Base-by-base conservation (phyloP, 2,113 vertebrate genomes). In the Phalacrocorax brasilianus region DNA sequence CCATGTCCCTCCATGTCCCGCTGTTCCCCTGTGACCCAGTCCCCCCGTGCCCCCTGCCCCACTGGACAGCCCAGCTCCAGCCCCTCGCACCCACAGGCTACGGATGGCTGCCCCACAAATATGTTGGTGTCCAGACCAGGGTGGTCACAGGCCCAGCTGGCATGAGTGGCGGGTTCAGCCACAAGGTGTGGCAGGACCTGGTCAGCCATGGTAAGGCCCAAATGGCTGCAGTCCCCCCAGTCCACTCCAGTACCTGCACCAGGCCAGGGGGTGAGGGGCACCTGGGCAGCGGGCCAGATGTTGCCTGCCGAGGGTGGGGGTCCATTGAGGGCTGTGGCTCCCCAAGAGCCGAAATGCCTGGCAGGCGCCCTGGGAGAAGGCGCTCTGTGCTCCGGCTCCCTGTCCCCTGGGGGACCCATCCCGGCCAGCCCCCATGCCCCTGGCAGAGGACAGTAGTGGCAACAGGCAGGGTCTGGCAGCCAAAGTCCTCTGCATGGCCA, bases 201-300 rank as follows among this genome's bases (percentile, higher is more conserved):
- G 19, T 11, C 0, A 1, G 32, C 32, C 0, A 0, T 3, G 3
- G n/a, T 7, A 11, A 68, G 14, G 11, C 30, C 53, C 24, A 40
- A 3, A 3, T 5, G 27, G 10, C 49, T 85, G 59, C 27, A 81
- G 44, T 38, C 2, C 21, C 27, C 15, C 33, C 44, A 38, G n/a
- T 1, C n/a, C 50, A 13, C 23, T 42, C 12, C 55, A 35, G 30
- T 22, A n/a, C 11, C 50, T 45, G 45, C 20, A 47, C 45, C 45
- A 38, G 19, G 16, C 50, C 28, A 23, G 18, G 21, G 15, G 26
- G 27, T 59, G 47, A 73, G 6, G 3, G 33, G 42, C 24, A 44
- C 14, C 11, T 22, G 50, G 33, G 50, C 17, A 35, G 28, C 28
- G 53, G 19, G 42, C 11, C 45, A 55, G 62, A 55, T 1, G 4